Percentiles rank a stretch among this genome's conserved stretches.
Conservation (phyloP, 2,888 invertebrate species). For the Cordilura impudica region DNA sequence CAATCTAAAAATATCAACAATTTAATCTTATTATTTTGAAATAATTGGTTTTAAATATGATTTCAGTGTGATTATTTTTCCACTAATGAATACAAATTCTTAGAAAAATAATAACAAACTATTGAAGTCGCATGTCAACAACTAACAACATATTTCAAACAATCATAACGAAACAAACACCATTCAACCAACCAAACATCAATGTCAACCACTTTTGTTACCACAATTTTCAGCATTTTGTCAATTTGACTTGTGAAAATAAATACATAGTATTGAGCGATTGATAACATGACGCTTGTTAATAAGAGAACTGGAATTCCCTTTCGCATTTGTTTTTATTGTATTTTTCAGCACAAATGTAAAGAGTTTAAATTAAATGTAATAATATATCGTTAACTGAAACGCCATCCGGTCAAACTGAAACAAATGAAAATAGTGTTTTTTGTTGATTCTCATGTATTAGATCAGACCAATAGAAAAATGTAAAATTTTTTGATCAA, state of each 20-base stretch:
- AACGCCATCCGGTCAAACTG: no score
- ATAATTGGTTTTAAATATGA: slow-evolving; percentile 49
- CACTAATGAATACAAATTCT: slow-evolving; percentile 27
- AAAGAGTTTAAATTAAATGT: no score
- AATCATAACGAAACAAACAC: slow-evolving; percentile 31
- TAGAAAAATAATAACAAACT: slow-evolving; percentile 56
- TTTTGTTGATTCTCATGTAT: no score
- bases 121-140: slow-evolving; percentile 63
- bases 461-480: no score
- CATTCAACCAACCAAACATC: slow-evolving; percentile 6
- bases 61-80: slow-evolving; percentile 8
- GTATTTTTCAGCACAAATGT: neutral
- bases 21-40: slow-evolving; percentile 55
- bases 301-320: slow-evolving; percentile 24
- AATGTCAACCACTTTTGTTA: slow-evolving; percentile 18
- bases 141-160: slow-evolving; percentile 55
- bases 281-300: neutral
- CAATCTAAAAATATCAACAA: slow-evolving; percentile 28
- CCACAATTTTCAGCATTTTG: slow-evolving; percentile 24
- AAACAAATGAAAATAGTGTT: no score
- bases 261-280: neutral
- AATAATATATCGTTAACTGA: no score
- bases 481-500: no score
- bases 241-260: slow-evolving; percentile 38
- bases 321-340: slow-evolving; percentile 40